A percentile compares a stretch with the other conserved stretches of the same genome.
phyloP scores from a whole-genome alignment of 2,797 vertebrate species.

The Leuciscus waleckii region DNA sequence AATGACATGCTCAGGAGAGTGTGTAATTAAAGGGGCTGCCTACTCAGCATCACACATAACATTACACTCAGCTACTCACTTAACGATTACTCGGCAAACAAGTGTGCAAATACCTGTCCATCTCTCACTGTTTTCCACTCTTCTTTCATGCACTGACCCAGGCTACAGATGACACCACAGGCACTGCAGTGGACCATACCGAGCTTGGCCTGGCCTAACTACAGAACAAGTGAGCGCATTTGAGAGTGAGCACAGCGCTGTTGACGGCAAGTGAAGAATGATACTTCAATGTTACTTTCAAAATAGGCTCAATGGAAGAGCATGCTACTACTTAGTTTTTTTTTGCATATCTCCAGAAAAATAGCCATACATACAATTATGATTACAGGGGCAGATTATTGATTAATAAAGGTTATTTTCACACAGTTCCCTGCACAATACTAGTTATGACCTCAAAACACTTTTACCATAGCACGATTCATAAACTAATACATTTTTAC shows the following conservation, averaged over 20 bases:
- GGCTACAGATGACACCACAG: conserved; percentile 5
- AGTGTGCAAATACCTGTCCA: conserved; percentile 34
- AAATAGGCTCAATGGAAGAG: not conserved
- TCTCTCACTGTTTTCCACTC: conserved; percentile 24
- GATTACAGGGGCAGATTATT: too few relatives aligned
- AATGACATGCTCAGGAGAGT: conserved; percentile 65
- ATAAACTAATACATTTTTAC: not conserved
- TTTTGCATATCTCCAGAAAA: not conserved
- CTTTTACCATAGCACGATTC: not conserved
- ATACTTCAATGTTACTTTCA: conserved; percentile 13
- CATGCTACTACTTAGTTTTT: not conserved
- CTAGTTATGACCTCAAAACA: not conserved
- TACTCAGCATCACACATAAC: conserved; percentile 60
- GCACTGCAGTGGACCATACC: conserved; percentile 20
- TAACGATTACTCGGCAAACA: conserved; percentile 59
- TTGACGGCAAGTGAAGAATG: not conserved
- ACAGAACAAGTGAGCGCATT: conserved; percentile 23
- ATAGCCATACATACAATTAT: not conserved
- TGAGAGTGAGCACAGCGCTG: conserved; percentile 15
- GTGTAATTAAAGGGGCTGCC: conserved; percentile 65
- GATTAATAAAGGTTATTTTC: not conserved
- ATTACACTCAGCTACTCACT: conserved; percentile 57
- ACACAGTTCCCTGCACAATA: not conserved
- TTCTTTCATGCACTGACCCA: conserved; percentile 30
- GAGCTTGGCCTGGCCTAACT: conserved; percentile 34